Percentiles rank a stretch among this genome's conserved stretches.
These are phyloP conservation scores for Columba janthina DNA, from an alignment of 2,113 vertebrate species.

Conservation along the genomic window DNA sequence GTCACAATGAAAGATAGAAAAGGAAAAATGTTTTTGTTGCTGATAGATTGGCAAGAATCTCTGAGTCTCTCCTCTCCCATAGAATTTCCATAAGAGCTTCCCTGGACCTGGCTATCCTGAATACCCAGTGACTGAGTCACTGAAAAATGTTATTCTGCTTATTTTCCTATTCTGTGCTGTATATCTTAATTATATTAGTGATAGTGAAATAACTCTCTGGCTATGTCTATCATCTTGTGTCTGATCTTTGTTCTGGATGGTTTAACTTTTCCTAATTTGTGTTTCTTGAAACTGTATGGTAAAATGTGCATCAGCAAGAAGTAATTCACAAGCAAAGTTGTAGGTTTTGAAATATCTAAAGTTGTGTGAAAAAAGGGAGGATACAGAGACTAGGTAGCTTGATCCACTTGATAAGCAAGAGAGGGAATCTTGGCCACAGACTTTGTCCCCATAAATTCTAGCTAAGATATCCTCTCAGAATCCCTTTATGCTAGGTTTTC, in stretches of 20 bases:
- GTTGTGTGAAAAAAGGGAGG: neutral
- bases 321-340: neutral
- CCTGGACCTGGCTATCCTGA: neutral
- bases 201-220: neutral
- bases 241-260: neutral
- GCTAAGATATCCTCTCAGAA: neutral
- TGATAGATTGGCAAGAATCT: neutral
- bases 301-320: neutral
- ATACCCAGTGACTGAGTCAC: neutral
- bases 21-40: fast-evolving
- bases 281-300: neutral
- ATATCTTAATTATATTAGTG: neutral
- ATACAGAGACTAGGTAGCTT: neutral
- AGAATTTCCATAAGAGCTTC: neutral
- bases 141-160: neutral
- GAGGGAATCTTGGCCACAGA: neutral
- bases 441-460: neutral
- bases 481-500: neutral
- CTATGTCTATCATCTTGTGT: neutral
- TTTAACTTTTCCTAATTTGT: neutral
- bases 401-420: neutral
- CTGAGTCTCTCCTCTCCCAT: fast-evolving
- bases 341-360: neutral
- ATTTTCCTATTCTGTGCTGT: neutral
- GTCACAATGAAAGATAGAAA: neutral